These are phyloP conservation scores for Columba guinea DNA, from an alignment of 2,797 vertebrate genomes.

Conservation along the genomic window DNA sequence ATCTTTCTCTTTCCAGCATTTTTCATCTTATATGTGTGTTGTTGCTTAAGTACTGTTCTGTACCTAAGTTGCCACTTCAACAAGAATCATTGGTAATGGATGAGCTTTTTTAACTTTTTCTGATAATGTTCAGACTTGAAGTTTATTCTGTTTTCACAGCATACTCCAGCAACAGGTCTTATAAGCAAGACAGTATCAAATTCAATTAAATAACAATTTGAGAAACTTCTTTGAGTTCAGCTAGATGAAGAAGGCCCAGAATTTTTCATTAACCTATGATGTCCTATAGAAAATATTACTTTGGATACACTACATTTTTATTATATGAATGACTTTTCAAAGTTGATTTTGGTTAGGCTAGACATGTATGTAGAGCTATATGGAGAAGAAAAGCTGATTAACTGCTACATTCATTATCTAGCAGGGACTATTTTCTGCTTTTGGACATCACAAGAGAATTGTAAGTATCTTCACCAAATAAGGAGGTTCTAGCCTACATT, in stretches of 20 bases:
- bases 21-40: not conserved
- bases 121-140: not conserved
- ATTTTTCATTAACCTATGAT: not conserved
- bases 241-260: not conserved
- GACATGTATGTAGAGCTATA: not conserved
- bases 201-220: not conserved
- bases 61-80: not conserved
- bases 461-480: not conserved
- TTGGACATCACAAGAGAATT: not conserved
- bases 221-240: not conserved
- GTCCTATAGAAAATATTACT: not conserved
- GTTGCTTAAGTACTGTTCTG: not conserved
- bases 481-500: not conserved
- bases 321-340: not conserved
- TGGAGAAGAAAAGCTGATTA: not conserved
- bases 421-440: not conserved
- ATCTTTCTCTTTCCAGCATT: slow-evolving; percentile 8
- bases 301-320: not conserved
- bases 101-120: not conserved
- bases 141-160: not conserved
- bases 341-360: not conserved
- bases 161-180: not conserved
- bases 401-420: not conserved
- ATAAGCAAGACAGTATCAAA: not conserved
- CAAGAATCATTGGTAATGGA: not conserved